A percentile compares a stretch with the other conserved stretches of the same genome.
These are phyloP conservation scores for Nomada fucata DNA, from an alignment of 2,888 invertebrate species.

Conservation along the genomic window DNA sequence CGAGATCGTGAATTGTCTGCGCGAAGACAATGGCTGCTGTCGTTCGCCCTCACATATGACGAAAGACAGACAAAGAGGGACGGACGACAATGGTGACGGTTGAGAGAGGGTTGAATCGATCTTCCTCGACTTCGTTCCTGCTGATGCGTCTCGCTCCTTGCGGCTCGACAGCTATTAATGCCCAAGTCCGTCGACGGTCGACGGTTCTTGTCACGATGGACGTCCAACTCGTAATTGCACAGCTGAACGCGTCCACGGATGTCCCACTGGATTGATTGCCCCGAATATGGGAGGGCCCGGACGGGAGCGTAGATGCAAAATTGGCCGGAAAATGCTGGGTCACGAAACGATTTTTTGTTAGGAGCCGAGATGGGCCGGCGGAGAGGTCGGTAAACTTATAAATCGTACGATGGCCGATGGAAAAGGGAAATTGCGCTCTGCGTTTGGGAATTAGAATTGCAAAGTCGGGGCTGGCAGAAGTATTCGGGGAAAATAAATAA, in stretches of 20 bases:
- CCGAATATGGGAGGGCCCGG: background rate
- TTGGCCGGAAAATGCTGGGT: background rate
- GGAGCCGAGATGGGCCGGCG: too few species aligned
- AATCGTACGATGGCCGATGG: background rate
- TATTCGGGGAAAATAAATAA: too few species aligned
- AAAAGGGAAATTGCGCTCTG: background rate
- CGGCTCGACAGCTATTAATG: constrained; percentile 49
- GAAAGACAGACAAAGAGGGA: constrained; percentile 6
- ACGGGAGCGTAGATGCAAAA: background rate
- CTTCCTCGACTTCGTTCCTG: constrained; percentile 50
- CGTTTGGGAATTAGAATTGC: background rate
- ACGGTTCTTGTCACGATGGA: constrained; percentile 48
- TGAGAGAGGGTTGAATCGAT: constrained; percentile 56
- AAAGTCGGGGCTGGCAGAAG: background rate
- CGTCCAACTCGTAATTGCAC: constrained; percentile 48
- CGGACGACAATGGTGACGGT: constrained; percentile 53
- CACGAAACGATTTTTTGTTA: background rate
- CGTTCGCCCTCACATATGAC: constrained; percentile 56
- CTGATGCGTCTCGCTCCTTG: constrained; percentile 40
- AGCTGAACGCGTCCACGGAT: constrained; percentile 11
- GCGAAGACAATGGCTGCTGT: constrained; percentile 64
- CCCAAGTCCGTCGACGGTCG: constrained; percentile 7
- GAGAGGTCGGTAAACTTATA: background rate
- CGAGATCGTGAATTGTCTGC: constrained; percentile 62
- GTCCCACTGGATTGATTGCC: constrained; percentile 9